phyloP scores from a whole-genome alignment of 2,113 vertebrate genomes.

The Nothobranchius kuhntae region DNA sequence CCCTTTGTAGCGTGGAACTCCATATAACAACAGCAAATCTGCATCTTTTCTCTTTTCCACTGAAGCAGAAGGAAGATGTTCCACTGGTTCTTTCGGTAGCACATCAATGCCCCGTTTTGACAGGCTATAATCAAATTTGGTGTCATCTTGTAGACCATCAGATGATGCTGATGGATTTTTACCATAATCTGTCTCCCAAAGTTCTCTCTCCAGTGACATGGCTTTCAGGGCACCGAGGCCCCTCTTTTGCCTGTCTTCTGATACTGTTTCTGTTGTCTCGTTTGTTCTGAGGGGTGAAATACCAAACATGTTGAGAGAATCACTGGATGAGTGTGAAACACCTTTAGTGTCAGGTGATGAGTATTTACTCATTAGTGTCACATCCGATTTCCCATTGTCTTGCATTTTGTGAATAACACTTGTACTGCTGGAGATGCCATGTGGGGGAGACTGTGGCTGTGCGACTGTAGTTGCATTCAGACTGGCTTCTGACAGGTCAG shows the following conservation, averaged over 20 bases:
- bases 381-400: slow-evolving; percentile 13
- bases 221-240: slow-evolving; percentile 63
- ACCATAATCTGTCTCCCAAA: slow-evolving; percentile 44
- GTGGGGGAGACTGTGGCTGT: background rate
- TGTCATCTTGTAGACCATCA: slow-evolving; percentile 16
- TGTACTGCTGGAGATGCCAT: slow-evolving; percentile 2
- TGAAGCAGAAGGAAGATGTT: slow-evolving; percentile 4
- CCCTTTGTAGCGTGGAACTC: slow-evolving; percentile 36
- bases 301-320: slow-evolving; percentile 18
- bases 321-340: slow-evolving; percentile 6
- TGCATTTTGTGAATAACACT: slow-evolving; percentile 10
- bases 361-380: background rate
- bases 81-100: background rate
- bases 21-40: slow-evolving; percentile 23
- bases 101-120: background rate
- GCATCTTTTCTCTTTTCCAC: slow-evolving; percentile 7
- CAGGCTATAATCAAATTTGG: background rate
- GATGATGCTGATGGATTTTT: background rate
- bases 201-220: slow-evolving; percentile 49
- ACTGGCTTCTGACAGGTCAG: slow-evolving; percentile 20
- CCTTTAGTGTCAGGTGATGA: background rate
- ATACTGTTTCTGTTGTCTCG: background rate
- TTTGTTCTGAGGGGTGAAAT: slow-evolving; percentile 9
- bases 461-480: background rate
- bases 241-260: slow-evolving; percentile 24